Evolutionary conservation across 2,888 invertebrate genomes (phyloP).

Genomic region (Ennomos erosarius): DNA sequence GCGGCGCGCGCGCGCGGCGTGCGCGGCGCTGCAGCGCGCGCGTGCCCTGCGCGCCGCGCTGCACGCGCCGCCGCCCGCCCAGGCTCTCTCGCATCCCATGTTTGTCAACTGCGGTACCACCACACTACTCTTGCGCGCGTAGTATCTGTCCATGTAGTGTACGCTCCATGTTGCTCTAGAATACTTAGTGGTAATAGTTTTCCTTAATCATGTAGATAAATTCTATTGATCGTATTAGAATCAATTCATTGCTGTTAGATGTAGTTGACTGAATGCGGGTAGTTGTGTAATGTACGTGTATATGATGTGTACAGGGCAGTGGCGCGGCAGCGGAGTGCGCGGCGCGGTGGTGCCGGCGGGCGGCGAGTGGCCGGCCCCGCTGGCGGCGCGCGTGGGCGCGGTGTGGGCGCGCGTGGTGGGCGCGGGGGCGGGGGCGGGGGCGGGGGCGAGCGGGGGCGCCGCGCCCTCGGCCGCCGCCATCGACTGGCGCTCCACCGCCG

Average conservation of each 20-base stretch:
- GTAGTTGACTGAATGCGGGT: no score
- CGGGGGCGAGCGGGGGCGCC: slow-evolving; percentile 36
- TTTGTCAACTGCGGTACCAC: slow-evolving; percentile 44
- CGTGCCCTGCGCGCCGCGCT: slow-evolving; percentile 45
- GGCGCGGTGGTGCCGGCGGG: slow-evolving; percentile 78
- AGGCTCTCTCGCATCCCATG: slow-evolving; percentile 45
- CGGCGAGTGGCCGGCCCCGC: slow-evolving; percentile 89
- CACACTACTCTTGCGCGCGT: neutral
- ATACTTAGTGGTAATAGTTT: no score
- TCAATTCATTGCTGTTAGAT: no score
- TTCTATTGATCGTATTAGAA: no score
- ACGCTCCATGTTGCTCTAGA: neutral
- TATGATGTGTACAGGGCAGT: slow-evolving; percentile 43
- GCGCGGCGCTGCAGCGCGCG: slow-evolving; percentile 50
- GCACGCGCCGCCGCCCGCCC: slow-evolving; percentile 34
- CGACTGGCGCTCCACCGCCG: slow-evolving; percentile 58
- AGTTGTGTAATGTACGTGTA: no score
- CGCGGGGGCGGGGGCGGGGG: slow-evolving; percentile 35
- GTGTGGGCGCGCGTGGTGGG: slow-evolving; percentile 88
- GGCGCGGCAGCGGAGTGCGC: slow-evolving; percentile 56
- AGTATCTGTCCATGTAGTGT: neutral
- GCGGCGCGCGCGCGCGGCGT: slow-evolving; percentile 45
- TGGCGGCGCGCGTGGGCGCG: slow-evolving; percentile 89
- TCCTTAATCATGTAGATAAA: no score
- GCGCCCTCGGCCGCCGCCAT: slow-evolving; percentile 53